Evolutionary conservation across 1,140 invertebrate genomes (phyloP).

Genomic region (silkworm (Bombyx mori)): ASM3026992v2 NC_085133.1:8708001-8708500

Average conservation of each 20-base stretch:
- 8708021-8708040: no score
- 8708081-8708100: neutral
- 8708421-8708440: no score
- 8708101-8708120: neutral
- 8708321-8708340: neutral
- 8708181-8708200: constrained; percentile 5
- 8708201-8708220: constrained; percentile 7
- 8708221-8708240: constrained; percentile 4
- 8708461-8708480: no score
- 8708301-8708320: neutral
- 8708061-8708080: neutral
- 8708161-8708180: constrained; percentile 1
- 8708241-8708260: constrained; percentile 2
- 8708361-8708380: no score
- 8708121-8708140: constrained; percentile 1
- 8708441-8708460: no score
- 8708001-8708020: no score
- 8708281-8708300: neutral
- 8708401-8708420: no score
- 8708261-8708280: neutral
- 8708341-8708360: no score
- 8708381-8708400: no score
- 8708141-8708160: neutral
- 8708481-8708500: no score
- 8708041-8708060: neutral